phyloP scores from a whole-genome alignment of 2,797 vertebrate genomes.

The Antennarius maculatus region DNA sequence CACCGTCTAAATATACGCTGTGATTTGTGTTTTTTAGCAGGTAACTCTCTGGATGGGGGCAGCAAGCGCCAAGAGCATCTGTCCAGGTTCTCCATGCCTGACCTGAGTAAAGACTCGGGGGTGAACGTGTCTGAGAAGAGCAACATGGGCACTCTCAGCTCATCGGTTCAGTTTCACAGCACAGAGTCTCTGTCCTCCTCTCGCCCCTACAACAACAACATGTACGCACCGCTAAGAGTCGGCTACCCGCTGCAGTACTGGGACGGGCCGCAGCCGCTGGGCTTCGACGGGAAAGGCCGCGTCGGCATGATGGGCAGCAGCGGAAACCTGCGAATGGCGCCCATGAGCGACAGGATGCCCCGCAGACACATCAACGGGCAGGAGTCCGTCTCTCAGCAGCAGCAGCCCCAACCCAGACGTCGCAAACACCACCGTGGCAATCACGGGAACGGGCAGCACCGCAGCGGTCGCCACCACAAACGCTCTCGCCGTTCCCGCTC shows the following conservation, averaged over 20 bases:
- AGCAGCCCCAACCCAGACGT: conserved; percentile 67
- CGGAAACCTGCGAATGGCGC: conserved; percentile 82
- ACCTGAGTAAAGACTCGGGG: conserved; percentile 97
- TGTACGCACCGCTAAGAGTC: conserved; percentile 85
- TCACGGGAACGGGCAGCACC: conserved; percentile 75
- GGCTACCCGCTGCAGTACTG: conserved; percentile 88
- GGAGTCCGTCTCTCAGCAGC: conserved; percentile 77
- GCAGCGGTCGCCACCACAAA: conserved; percentile 84
- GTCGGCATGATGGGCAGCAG: conserved; percentile 83
- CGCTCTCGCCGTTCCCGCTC: conserved; percentile 93
- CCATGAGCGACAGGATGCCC: conserved; percentile 90
- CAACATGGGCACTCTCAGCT: conserved; percentile 96
- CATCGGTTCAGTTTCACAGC: conserved; percentile 93
- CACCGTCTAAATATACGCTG: conserved; percentile 13
- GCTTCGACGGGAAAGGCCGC: conserved; percentile 85
- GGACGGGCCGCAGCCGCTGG: conserved; percentile 88
- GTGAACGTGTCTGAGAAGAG: conserved; percentile 97
- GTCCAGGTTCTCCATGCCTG: conserved; percentile 97
- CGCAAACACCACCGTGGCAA: conserved; percentile 77
- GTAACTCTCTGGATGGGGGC: conserved; percentile 92
- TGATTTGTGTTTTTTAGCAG: conserved; percentile 68
- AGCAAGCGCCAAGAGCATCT: conserved; percentile 95
- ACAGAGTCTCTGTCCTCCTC: conserved; percentile 93
- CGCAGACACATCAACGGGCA: conserved; percentile 82
- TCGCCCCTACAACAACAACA: conserved; percentile 90